These are phyloP conservation scores for Cryptomyrus ogoouensis DNA, from an alignment of 2,113 vertebrate genomes.

Conservation along the genomic window DNA sequence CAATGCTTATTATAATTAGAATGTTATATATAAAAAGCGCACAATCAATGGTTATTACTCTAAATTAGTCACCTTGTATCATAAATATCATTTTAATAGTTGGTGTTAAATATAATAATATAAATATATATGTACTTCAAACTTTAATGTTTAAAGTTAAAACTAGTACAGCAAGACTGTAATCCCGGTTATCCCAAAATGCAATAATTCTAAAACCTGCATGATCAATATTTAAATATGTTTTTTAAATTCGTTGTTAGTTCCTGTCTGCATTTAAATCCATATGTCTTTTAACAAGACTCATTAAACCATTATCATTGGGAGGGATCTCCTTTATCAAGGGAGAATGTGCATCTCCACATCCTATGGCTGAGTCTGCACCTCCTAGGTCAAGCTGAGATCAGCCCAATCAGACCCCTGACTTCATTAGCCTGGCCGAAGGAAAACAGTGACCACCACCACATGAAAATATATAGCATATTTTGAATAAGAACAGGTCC, in stretches of 20 bases:
- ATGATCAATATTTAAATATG: neutral
- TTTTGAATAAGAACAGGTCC: slow-evolving; percentile 44
- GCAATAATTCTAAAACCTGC: neutral
- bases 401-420: slow-evolving; percentile 53
- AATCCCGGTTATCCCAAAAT: neutral
- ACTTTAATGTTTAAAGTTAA: neutral
- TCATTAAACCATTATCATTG: slow-evolving; percentile 54
- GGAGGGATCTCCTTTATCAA: slow-evolving; percentile 51
- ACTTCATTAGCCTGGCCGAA: slow-evolving; percentile 52
- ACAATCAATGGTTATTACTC: neutral
- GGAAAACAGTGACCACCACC: slow-evolving; percentile 55
- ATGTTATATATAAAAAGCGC: neutral
- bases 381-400: slow-evolving; percentile 57
- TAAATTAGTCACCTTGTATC: neutral
- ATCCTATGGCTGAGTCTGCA: slow-evolving; percentile 59
- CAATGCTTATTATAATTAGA: neutral
- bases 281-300: neutral
- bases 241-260: neutral
- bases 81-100: neutral
- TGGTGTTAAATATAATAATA: neutral
- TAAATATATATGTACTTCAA: neutral
- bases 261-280: neutral
- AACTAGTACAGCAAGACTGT: neutral
- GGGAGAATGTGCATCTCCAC: slow-evolving; percentile 64
- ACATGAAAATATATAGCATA: slow-evolving; percentile 51